A percentile compares a stretch with the other conserved stretches of the same genome.
Evolutionary conservation across 2,797 vertebrate species (phyloP).

Genomic region (Allobates femoralis): DNA sequence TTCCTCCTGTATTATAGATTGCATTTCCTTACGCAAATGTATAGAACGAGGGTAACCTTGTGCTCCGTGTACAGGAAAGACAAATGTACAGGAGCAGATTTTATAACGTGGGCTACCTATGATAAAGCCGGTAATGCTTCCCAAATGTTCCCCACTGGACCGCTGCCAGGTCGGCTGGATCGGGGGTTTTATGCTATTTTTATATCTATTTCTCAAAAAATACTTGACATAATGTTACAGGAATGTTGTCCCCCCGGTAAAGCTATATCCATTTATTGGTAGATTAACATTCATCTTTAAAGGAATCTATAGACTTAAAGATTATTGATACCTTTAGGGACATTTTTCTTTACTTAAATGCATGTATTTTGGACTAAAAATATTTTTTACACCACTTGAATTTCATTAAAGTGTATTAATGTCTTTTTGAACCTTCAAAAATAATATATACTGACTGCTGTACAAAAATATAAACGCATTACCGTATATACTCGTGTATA

Average conservation of each 20-base stretch:
- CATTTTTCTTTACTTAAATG: no score
- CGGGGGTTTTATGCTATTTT: slow-evolving; percentile 78
- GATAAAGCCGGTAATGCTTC: slow-evolving; percentile 82
- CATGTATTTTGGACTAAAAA: no score
- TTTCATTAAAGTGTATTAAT: no score
- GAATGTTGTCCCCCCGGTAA: slow-evolving; percentile 85
- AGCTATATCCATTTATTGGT: slow-evolving; percentile 95
- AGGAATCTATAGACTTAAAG: not conserved
- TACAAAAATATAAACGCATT: no score
- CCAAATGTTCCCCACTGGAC: slow-evolving; percentile 80
- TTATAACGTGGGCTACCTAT: slow-evolving; percentile 76
- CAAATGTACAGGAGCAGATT: slow-evolving; percentile 82
- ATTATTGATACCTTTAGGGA: not conserved
- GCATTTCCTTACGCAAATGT: slow-evolving; percentile 20
- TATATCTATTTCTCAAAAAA: slow-evolving; percentile 80
- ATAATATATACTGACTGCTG: no score
- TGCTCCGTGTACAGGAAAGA: not conserved
- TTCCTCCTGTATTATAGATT: slow-evolving; percentile 22
- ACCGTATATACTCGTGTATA: no score
- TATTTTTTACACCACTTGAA: no score
- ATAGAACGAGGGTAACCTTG: slow-evolving; percentile 22
- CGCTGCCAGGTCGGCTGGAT: slow-evolving; percentile 75
- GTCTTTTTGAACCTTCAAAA: no score
- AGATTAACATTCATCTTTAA: slow-evolving; percentile 90
- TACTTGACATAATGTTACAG: slow-evolving; percentile 79